Evolutionary conservation across 2,113 vertebrate genomes (phyloP), one percentile per base, ranked within the genome.

Genomic region (Embiotoca jacksoni): DNA sequence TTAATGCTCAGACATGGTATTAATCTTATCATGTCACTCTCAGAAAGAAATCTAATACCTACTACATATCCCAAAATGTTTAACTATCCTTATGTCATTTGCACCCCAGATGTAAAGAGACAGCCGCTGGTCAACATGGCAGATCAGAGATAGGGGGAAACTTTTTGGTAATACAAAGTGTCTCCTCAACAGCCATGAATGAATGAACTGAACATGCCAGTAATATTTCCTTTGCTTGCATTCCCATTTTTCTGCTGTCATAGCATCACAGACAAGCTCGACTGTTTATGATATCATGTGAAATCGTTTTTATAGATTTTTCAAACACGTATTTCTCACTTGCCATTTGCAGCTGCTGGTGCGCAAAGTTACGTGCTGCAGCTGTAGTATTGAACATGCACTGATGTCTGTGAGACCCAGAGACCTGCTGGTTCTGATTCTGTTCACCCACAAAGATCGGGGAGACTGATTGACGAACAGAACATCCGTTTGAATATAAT

Each of bases 381-480:
- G 50, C 76, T 59, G 63, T 35, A 53, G 53, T 23, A 23, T 13
- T 30, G 3, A 57, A 53, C 47, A 41, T 61, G 30, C 39, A 16
- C 14, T 3, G 7, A 71, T 44, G 41, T 30, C 16, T 6, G 16
- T 46, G 8, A n/a, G 39, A 46, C 54, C 30, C 69, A 41, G 23
- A 66, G 50, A 72, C 41, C 53, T 61, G 56, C 61, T 72, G 49
- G 30, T 47, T 84, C 52, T 60, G 33, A 81, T 72, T 49, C 37
- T 9, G 15, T 3, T 53, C 7, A 11, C 23, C 56, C 53, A 13
- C 16, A 3, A 9, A n/a, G 50, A 68, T 50, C 6, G 63, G 53
- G 35, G 23, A 14, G 37, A 0, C 44, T 70, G 39, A 69, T 67
- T 77, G 69, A n/a, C 16, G 71, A 58, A 65, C 32, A 2, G 35